Percentiles rank a stretch among this genome's conserved stretches.
These are phyloP conservation scores for Drosophila hawaiiensis DNA, from an alignment of 2,888 invertebrate genomes.

Conservation along the genomic window DNA sequence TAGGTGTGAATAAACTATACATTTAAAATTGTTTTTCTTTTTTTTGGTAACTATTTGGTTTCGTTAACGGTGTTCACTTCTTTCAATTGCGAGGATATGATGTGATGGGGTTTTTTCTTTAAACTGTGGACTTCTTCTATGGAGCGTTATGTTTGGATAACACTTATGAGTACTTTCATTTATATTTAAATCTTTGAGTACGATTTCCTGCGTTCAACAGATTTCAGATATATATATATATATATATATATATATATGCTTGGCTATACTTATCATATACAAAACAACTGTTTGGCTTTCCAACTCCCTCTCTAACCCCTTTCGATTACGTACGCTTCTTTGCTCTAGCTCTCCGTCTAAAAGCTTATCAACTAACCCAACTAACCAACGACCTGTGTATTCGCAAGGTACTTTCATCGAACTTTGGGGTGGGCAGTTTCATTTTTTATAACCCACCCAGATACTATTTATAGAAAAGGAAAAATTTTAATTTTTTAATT, in stretches of 20 bases:
- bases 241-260: slow-evolving; percentile 24
- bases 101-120: slow-evolving; percentile 13
- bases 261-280: slow-evolving; percentile 45
- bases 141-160: slow-evolving; percentile 27
- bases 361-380: slow-evolving; percentile 39
- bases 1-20: slow-evolving; percentile 40
- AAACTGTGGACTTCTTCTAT: slow-evolving; percentile 18
- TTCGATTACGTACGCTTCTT: slow-evolving; percentile 3
- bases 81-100: slow-evolving; percentile 37
- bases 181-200: slow-evolving; percentile 26
- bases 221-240: slow-evolving; percentile 20
- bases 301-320: slow-evolving; percentile 1
- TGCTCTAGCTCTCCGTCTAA: slow-evolving; percentile 9
- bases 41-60: slow-evolving; percentile 32
- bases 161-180: slow-evolving; percentile 22
- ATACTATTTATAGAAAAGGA: slow-evolving; percentile 22
- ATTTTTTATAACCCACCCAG: slow-evolving; percentile 6
- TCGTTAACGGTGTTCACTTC: slow-evolving; percentile 27
- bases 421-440: background rate
- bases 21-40: slow-evolving; percentile 7
- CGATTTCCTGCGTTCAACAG: slow-evolving; percentile 35
- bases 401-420: slow-evolving; percentile 58
- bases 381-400: slow-evolving; percentile 46
- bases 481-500: background rate
- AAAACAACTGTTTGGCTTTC: slow-evolving; percentile 41